Evolutionary conservation across 2,888 invertebrate species (phyloP).

Genomic region (Dascillus cervinus): DNA sequence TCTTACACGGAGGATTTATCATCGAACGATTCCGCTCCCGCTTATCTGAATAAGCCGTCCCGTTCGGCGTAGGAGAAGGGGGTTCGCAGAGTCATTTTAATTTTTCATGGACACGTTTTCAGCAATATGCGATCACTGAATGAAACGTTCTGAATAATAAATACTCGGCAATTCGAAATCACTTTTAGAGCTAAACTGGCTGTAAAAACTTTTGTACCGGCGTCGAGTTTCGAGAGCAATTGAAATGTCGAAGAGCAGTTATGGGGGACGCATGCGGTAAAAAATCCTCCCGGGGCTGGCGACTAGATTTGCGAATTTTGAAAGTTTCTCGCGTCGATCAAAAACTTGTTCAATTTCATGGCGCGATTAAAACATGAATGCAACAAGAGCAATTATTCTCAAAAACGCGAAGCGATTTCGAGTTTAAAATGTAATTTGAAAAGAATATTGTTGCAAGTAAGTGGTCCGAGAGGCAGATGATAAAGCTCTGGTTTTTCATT

Average conservation of each 20-base stretch:
- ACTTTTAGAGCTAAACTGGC: too few relatives aligned
- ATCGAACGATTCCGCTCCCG: constrained; percentile 11
- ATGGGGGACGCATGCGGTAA: too few relatives aligned
- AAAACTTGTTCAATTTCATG: too few relatives aligned
- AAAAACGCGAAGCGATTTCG: too few relatives aligned
- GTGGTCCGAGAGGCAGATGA: constrained; percentile 32
- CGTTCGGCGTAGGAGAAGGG: constrained; percentile 3
- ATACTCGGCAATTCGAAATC: constrained; percentile 15
- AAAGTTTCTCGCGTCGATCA: too few relatives aligned
- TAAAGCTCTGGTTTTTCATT: constrained; percentile 33
- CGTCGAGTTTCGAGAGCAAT: too few relatives aligned
- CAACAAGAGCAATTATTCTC: too few relatives aligned
- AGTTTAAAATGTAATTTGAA: constrained; percentile 22
- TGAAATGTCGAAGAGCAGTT: too few relatives aligned
- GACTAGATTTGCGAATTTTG: too few relatives aligned
- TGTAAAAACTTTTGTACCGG: too few relatives aligned
- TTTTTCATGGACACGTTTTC: constrained; percentile 18
- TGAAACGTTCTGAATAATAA: constrained; percentile 20
- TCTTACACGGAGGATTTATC: constrained; percentile 15
- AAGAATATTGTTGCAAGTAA: constrained; percentile 29
- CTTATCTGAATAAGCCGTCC: constrained; percentile 16
- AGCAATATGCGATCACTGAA: constrained; percentile 16
- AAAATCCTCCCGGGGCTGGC: too few relatives aligned
- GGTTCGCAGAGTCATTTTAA: constrained; percentile 10
- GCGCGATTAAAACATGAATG: too few relatives aligned